These are phyloP conservation scores for Aleiodes leptofemur DNA, from an alignment of 2,888 invertebrate genomes.

Conservation along the genomic window DNA sequence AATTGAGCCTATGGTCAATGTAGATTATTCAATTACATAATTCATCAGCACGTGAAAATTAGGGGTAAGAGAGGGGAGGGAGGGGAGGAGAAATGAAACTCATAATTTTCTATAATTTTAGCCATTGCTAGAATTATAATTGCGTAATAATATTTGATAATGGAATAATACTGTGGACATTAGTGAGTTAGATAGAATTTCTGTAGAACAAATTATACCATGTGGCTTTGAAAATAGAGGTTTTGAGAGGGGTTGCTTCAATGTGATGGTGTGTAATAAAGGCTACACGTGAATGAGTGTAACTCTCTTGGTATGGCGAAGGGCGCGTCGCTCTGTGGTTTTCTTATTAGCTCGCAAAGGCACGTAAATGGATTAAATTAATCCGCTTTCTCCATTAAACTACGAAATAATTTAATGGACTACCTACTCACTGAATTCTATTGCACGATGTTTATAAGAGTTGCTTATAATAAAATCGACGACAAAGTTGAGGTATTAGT, in stretches of 20 bases:
- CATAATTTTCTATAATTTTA: slow-evolving; percentile 4
- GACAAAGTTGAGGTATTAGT: background rate
- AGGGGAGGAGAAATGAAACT: too few relatives aligned
- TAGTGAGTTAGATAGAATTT: slow-evolving; percentile 13
- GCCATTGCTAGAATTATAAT: background rate
- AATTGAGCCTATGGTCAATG: background rate
- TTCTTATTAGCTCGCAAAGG: slow-evolving; percentile 44
- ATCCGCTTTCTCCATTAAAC: slow-evolving; percentile 42
- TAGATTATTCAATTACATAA: slow-evolving; percentile 4
- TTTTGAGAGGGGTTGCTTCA: background rate
- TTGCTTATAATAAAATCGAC: background rate
- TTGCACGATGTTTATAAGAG: slow-evolving; percentile 14
- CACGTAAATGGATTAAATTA: slow-evolving; percentile 44
- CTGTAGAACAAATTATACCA: slow-evolving; percentile 10
- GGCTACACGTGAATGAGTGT: slow-evolving; percentile 23
- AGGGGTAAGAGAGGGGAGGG: too few relatives aligned
- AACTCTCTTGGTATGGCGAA: background rate
- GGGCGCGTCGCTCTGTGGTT: slow-evolving; percentile 39
- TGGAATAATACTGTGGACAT: background rate
- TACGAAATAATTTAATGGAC: slow-evolving; percentile 38
- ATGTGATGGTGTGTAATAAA: slow-evolving; percentile 16
- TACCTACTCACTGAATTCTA: background rate
- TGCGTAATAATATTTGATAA: slow-evolving; percentile 22
- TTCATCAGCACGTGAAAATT: background rate
- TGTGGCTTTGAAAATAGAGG: background rate